Percentiles rank a stretch among this genome's conserved stretches.
Evolutionary conservation across 2,888 invertebrate species (phyloP).

Genomic region (Ellobium chinense): DNA sequence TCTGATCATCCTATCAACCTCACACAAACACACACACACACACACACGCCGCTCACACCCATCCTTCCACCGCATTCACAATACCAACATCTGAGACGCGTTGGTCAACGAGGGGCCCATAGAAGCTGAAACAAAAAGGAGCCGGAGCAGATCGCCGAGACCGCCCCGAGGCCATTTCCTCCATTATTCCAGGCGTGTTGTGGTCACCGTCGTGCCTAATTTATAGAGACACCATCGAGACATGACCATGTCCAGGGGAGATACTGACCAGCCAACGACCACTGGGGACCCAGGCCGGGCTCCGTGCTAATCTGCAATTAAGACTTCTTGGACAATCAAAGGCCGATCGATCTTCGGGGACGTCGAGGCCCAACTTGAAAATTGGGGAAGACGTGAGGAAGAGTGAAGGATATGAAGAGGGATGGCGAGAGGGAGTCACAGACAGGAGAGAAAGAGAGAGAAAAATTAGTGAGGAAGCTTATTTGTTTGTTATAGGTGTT

Average conservation of each 20-base stretch:
- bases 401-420: neutral
- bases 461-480: neutral
- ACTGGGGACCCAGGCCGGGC: neutral
- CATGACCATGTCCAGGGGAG: neutral
- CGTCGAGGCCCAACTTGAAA: neutral
- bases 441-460: neutral
- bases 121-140: too few relatives aligned
- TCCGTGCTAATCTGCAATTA: conserved; percentile 27
- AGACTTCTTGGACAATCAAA: conserved; percentile 25
- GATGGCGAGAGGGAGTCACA: neutral
- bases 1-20: too few relatives aligned
- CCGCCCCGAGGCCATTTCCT: neutral
- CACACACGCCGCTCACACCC: too few relatives aligned
- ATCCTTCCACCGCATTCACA: too few relatives aligned
- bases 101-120: too few relatives aligned
- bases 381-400: neutral
- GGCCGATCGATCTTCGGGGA: neutral
- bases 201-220: conserved; percentile 22
- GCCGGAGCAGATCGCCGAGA: too few relatives aligned
- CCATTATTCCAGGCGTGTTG: conserved; percentile 16
- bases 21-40: too few relatives aligned
- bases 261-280: conserved; percentile 9
- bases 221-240: conserved; percentile 25
- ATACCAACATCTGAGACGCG: too few relatives aligned
- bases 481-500: too few relatives aligned